Evolutionary conservation across 2,113 vertebrate species (phyloP), one percentile per base, ranked within the genome.

Genomic region (Hippoglossus stenolepis): DNA sequence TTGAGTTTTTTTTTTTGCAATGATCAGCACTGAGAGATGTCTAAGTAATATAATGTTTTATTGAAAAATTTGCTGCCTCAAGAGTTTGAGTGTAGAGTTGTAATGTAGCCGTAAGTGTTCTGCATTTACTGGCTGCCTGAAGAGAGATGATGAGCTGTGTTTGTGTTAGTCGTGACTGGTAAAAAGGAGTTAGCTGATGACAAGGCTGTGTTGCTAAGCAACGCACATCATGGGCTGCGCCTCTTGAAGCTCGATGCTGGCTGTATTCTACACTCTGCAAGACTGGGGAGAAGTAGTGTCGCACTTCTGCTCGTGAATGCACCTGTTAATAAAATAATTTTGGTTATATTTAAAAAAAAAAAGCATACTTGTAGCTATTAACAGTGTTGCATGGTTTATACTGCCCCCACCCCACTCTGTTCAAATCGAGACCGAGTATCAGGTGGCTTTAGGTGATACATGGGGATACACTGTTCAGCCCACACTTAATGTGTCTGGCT

Each of bases 141-240:
- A 87, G 87, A 94, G 94, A 94, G 91, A 92, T 84, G 91, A 92
- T 91, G 92, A 92, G 92, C 92, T 91, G 93, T 93, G 86, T 94
- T 94, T 95, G 93, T 94, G 94, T 96, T 94, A 95, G 96, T 97
- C 94, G 93, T 97, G 96, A 97, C 95, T 95, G 92, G 93, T 95
- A 94, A 96, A 92, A 96, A 95, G 93, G 93, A 91, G 88, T 95
- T 94, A 95, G 96, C 95, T 95, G 95, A 94, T 95, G 95, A 95
- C 93, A 95, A 95, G 94, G 92, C 94, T 94, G 92, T 89, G 94
- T 96, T 96, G 94, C 95, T 95, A 95, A 92, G 95, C 95, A 95
- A 91, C 94, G 35, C 86, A 87, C 92, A 94, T 96, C 87, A 92
- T 93, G 93, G 94, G 89, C 94, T 93, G 91, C 86, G 89, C 92